Conservation (phyloP, 2,797 vertebrate species). For the Spatula clypeata region DNA sequence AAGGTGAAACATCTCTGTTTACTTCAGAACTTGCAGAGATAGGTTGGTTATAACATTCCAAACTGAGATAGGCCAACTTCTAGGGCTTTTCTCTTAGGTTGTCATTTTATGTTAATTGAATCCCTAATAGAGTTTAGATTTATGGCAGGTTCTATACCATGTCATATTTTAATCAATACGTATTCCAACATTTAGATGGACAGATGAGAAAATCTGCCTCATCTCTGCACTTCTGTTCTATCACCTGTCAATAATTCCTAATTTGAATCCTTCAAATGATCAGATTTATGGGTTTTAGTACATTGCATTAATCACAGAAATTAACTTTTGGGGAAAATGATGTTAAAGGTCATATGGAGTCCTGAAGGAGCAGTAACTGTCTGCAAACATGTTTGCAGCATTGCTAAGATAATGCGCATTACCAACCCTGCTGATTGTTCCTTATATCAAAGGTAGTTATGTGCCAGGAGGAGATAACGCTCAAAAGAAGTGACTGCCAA, state of each 20-base stretch:
- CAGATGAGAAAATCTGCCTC: slow-evolving; percentile 82
- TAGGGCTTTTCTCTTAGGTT: slow-evolving; percentile 77
- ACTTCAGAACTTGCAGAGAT: neutral
- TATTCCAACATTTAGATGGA: slow-evolving; percentile 82
- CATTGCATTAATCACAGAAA: slow-evolving; percentile 85
- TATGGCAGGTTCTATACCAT: slow-evolving; percentile 78
- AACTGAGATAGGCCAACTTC: slow-evolving; percentile 30
- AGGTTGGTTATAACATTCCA: slow-evolving; percentile 59
- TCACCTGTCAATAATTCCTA: slow-evolving; percentile 87
- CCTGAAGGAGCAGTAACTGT: slow-evolving; percentile 71
- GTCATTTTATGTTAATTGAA: slow-evolving; percentile 88
- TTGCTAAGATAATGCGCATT: slow-evolving; percentile 33
- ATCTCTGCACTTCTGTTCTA: slow-evolving; percentile 80
- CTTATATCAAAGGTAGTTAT: slow-evolving; percentile 30
- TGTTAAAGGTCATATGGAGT: slow-evolving; percentile 81
- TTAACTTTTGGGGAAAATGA: slow-evolving; percentile 84
- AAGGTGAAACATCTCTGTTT: neutral
- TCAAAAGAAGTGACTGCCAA: slow-evolving; percentile 3
- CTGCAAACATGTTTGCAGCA: slow-evolving; percentile 49
- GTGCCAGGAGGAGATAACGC: slow-evolving; percentile 11
- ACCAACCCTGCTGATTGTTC: slow-evolving; percentile 40
- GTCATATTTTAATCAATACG: slow-evolving; percentile 87
- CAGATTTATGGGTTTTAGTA: slow-evolving; percentile 80
- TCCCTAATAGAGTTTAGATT: slow-evolving; percentile 88
- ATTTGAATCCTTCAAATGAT: slow-evolving; percentile 81